Evolutionary conservation across 2,797 vertebrate genomes (phyloP).

Genomic region (Heterohyrax brucei): DNA sequence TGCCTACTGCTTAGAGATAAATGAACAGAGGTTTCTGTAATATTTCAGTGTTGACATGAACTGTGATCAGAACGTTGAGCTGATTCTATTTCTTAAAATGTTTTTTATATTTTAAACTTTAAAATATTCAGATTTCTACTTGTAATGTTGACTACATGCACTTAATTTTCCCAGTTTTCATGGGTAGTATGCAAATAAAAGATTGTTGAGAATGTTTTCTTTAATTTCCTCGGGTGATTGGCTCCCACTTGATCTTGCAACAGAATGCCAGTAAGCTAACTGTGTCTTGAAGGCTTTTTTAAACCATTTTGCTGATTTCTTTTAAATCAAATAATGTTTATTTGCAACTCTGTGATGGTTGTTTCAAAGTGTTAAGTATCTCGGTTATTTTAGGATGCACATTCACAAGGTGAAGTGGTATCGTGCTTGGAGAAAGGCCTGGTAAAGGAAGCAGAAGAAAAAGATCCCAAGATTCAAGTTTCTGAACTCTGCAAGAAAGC

Average conservation of each 20-base stretch:
- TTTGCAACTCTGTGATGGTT: conserved; percentile 45
- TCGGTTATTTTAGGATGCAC: conserved; percentile 93
- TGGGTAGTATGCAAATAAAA: not conserved
- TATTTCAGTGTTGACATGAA: conserved; percentile 17
- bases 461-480: conserved; percentile 90
- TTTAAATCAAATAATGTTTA: conserved; percentile 60
- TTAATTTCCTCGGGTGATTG: not conserved
- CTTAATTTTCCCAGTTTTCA: conserved; percentile 42
- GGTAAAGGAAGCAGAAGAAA: conserved; percentile 95
- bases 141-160: conserved; percentile 34
- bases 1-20: not conserved
- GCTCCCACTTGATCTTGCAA: conserved; percentile 14
- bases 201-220: conserved; percentile 11
- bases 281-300: not conserved
- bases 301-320: not conserved
- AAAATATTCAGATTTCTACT: conserved; percentile 50
- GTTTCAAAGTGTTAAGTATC: conserved; percentile 5
- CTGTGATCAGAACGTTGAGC: not conserved
- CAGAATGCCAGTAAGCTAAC: not conserved
- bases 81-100: conserved; percentile 51
- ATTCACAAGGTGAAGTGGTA: conserved; percentile 98
- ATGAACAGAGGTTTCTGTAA: not conserved
- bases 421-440: conserved; percentile 97
- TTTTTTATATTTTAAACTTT: not conserved
- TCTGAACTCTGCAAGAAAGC: conserved; percentile 96